These are phyloP conservation scores for Parascotia fuliginaria DNA, from an alignment of 2,888 invertebrate species.

Conservation along the genomic window DNA sequence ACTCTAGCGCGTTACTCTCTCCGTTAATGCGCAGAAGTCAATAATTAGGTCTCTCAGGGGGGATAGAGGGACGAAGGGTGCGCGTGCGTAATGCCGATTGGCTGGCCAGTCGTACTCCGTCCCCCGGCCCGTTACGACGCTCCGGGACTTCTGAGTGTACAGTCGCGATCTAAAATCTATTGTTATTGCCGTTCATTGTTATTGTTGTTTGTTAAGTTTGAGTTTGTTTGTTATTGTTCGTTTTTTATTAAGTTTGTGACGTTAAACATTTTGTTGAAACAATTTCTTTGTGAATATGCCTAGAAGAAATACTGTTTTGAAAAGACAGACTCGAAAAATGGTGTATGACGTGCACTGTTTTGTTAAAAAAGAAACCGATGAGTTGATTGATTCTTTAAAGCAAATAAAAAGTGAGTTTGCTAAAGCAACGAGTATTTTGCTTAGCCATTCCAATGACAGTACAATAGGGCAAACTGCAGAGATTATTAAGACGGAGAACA, in stretches of 20 bases:
- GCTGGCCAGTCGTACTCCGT: neutral
- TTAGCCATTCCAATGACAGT: neutral
- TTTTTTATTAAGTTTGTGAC: neutral
- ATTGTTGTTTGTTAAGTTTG: neutral
- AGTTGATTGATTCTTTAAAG: neutral
- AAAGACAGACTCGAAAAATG: conserved; percentile 3
- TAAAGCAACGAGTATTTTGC: neutral
- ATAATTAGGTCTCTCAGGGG: neutral
- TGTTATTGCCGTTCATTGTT: conserved; percentile 1
- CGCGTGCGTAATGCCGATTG: neutral
- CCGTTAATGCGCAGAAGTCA: neutral
- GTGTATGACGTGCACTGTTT: conserved; percentile 8
- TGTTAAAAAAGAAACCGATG: conserved; percentile 11
- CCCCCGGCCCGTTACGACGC: conserved; percentile 1
- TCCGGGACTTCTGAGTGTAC: conserved; percentile 10
- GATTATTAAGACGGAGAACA: neutral
- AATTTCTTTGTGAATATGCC: conserved; percentile 10
- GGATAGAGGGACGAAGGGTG: neutral
- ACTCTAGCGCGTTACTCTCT: neutral
- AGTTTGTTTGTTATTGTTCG: neutral
- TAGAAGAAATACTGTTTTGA: conserved; percentile 9
- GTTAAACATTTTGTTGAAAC: neutral
- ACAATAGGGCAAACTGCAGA: neutral
- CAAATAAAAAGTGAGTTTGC: neutral
- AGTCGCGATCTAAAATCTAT: neutral